Evolutionary conservation across 2,888 invertebrate genomes (phyloP), one percentile per base, ranked within the genome.

Genomic region (Selenia dentaria): DNA sequence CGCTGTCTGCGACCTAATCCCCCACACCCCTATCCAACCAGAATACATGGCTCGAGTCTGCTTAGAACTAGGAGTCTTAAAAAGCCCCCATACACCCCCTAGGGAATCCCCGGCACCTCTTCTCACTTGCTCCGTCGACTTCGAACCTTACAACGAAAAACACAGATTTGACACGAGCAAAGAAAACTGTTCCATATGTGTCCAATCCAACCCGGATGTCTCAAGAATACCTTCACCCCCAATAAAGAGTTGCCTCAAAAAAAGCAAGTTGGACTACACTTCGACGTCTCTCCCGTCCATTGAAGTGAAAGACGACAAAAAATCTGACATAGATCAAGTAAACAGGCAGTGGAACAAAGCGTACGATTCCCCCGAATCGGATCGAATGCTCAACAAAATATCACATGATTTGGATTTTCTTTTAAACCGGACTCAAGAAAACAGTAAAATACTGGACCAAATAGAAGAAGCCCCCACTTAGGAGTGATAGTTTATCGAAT

Each of bases 351-450:
- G 84, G 81, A 81, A 80, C 13, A 76, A 74, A 54, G 79, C 82
- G 18, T 84, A 88, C 60, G 77, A 83, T 50, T 74, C 77, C 0
- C 79, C 82, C 0, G 82, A 85, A 40, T 77, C 86, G 20, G 93
- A 93, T 60, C 94, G 93, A 44, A 94, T 96, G 92, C 83, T 96
- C 35, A 94, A 95, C 83, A 93, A 95, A 71, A 96, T 96, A 67
- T 94, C 95, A 1, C 94, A 94, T 69, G 96, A 96, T 83, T 85
- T 96, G 60, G 95, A 96, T 82, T 96, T 96, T 84, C 85, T 96
- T 60, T 85, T 96, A 49, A 96, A 96, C 79, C 92, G 95, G 51
- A 93, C 91, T 50, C 88, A 85, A 49, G 78, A 79, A 34, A 71
- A 59, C 48, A 72, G 70, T 63, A 67, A 63, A 45, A 64, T 59